These are phyloP conservation scores for Deroptyus accipitrinus DNA, from an alignment of 2,113 vertebrate genomes.

Conservation along the genomic window DNA sequence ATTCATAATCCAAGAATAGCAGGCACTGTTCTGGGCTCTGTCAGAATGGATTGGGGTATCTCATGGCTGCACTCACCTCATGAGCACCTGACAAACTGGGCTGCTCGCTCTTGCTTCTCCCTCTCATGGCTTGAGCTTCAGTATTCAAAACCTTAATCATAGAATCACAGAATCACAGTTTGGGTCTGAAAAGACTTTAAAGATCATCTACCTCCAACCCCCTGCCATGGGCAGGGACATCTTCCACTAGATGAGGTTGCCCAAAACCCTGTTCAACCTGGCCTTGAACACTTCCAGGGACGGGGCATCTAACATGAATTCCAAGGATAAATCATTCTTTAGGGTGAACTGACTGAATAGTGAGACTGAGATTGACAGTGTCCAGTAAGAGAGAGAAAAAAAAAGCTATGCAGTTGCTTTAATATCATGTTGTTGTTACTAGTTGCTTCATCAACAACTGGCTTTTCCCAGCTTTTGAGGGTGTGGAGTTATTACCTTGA, in stretches of 20 bases:
- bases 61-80: background rate
- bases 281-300: background rate
- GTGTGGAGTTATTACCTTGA: background rate
- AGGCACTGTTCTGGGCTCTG: background rate
- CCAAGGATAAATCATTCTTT: background rate
- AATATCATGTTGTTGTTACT: background rate
- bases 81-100: fast-evolving
- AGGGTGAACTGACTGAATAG: background rate
- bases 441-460: background rate
- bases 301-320: background rate
- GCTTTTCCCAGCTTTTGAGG: background rate
- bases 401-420: background rate
- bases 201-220: background rate
- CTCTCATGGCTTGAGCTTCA: background rate
- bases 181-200: background rate
- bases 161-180: background rate
- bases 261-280: background rate
- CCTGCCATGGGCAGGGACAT: background rate
- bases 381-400: background rate
- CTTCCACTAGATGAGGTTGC: background rate
- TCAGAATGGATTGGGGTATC: background rate
- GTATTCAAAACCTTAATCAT: background rate
- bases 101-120: background rate
- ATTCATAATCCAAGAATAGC: background rate
- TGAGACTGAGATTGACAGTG: background rate